Evolutionary conservation across 2,113 vertebrate genomes (phyloP), one percentile per base, ranked within the genome.

Genomic region (Rousettus leschenaultii): DNA sequence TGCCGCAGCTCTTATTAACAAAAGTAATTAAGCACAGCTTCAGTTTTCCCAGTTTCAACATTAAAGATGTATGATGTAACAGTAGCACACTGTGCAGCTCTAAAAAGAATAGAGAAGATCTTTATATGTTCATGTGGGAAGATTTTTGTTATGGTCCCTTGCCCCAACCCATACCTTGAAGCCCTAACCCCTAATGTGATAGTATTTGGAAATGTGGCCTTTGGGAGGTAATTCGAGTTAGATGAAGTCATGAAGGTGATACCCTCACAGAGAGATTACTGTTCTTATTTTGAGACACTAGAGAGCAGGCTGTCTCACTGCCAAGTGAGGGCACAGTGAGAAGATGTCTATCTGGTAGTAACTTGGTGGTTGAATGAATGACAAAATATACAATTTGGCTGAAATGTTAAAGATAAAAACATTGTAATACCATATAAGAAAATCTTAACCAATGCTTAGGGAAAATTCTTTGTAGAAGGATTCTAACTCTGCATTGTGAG

Each of bases 331-430:
- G 65, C 28, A 48, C 16, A 86, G 53, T 5, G 28, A 51, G 24
- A n/a, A 77, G 15, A 10, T 0, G 1, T 59, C 26, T 48, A 5
- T 30, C n/a, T 9, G 45, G 22, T 63, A 91, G 14, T 55, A 43
- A 92, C 84, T 95, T 96, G 80, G 87, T 78, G 88, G 71, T 88
- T 96, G 94, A 87, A 68, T 96, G 79, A 92, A 79, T 45, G 71
- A 94, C 63, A 82, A 88, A 87, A 95, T 65, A 78, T 35, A 73
- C 74, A 84, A 30, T 63, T 73, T 53, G 88, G 48, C 61, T 95
- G 35, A 96, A 45, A 82, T 40, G 68, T 95, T 86, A 78, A 96
- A 96, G 48, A 77, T 70, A 77, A 79, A 92, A 84, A 71, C 74
- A 86, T 75, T 45, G 21, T 35, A 21, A 14, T 82, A 51, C 2